Base-by-base conservation (phyloP, 2,888 invertebrate species). In the Macrosoma leucophasiata region DNA sequence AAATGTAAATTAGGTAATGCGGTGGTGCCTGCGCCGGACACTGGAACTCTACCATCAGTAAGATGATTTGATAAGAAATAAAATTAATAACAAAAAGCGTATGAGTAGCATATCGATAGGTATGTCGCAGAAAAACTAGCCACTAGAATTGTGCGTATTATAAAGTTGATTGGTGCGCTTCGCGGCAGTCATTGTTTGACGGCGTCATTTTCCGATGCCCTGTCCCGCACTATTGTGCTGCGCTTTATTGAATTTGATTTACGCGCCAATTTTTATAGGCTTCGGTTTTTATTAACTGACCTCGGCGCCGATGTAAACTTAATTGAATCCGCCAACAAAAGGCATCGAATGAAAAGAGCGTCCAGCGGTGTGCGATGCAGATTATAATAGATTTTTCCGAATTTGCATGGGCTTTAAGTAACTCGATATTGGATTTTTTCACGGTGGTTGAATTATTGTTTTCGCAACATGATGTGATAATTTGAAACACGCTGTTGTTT, bases 271-370 rank as follows among this genome's bases (percentile, higher is more conserved):
- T 81, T 81, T 77, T 78, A 69, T 75, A 71, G 75, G 78, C 73
- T 79, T 77, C 70, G 75, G 79, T 79, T 82, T 81, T 82, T 78
- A 79, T 77, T 76, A 79, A 81, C 81, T 78, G 79, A 84, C 82
- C 82, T 77, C 81, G 70, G 76, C 61, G 76, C 71, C 71, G 76
- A 71, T 82, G 82, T 84, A 81, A 84, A 81, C 78, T 82, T 82
- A 84, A 84, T 84, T 82, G 82, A 79, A 82, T 82, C 74, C 71
- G 55, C 64, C 64, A 73, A 82, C 84, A 84, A 84, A 77, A 78
- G 82, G 81, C 74, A 67, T 65, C 65, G 66, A 68, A 74, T 82
- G 82, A 81, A 82, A 82, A 79, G 82, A 79, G 79, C 78, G 72
- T 69, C 73, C 81, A 68, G 61, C 70, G 73, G 72, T 82, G 82